Base-by-base conservation (phyloP, 2,888 invertebrate species). In the Epirrita christyi region DNA sequence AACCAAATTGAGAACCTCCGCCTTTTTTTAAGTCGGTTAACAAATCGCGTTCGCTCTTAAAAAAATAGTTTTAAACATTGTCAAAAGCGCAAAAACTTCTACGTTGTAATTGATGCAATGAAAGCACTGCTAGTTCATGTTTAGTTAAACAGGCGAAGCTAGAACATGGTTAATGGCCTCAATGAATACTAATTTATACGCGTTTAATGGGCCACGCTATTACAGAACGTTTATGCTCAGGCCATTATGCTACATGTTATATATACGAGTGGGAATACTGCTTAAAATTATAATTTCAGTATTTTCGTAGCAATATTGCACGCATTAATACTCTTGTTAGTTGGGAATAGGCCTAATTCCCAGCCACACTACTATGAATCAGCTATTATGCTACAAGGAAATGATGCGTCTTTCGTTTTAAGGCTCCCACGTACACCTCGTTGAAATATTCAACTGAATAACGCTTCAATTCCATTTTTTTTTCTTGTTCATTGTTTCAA, bases 161-260 rank as follows among this genome's bases (percentile, higher is more conserved):
- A 63, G 68, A 73, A 72, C 70, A 72, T 70, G 66, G 77, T 73
- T 74, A 83, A 84, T 80, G 76, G 76, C 81, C 82, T 79, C 86
- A 85, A 88, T 91, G 86, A 88, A 90, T 87, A 92, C 74, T 80
- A 84, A 85, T 92, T 90, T 85, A 88, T 86, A 81, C 75, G 80
- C 80, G 79, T 78, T 85, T 86, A 87, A 88, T 88, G 86, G 88
- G 83, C 87, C 88, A 83, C 85, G 85, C 86, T 90, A 93, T 93
- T 93, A 93, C 81, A 64, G 75, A 67, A 59, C 67, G 66, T 52
- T 72, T 61, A 71, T 62, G 63, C 34, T 55, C 47, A 37, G 6
- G 7, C 44, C 49, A 52, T 59, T 52, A 50, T 50, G 50, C 45
- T 43, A 55, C 51, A 51, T 47, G 45, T 46, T 47, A 42, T 34